Evolutionary conservation across 1,140 invertebrate species (phyloP).

Genomic region (Formica exsecta): DNA sequence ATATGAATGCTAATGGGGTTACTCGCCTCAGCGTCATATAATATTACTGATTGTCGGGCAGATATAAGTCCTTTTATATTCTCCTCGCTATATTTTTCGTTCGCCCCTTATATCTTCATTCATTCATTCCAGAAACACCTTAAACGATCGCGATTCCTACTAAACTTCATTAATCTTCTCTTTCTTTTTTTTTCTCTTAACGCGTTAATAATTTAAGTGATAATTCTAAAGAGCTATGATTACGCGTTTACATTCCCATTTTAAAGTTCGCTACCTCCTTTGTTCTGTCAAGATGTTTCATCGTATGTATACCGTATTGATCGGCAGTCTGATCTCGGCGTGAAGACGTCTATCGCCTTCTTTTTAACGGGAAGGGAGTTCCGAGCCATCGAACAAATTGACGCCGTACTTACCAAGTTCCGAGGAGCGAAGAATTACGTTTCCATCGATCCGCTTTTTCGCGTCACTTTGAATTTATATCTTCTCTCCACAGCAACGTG

Average conservation of each 20-base stretch:
- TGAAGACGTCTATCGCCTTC: constrained; percentile 59
- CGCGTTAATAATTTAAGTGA: background rate
- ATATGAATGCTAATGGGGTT: constrained; percentile 82
- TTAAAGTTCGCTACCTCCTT: background rate
- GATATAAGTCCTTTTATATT: constrained; percentile 54
- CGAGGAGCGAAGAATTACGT: constrained; percentile 64
- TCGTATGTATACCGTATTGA: constrained; percentile 47
- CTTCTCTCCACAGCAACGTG: constrained; percentile 23
- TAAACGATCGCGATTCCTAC: background rate
- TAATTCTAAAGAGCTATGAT: constrained; percentile 10
- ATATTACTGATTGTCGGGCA: constrained; percentile 74
- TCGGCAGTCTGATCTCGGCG: constrained; percentile 50
- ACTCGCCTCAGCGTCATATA: constrained; percentile 72
- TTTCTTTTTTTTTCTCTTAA: background rate
- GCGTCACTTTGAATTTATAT: constrained; percentile 66
- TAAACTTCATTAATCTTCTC: background rate
- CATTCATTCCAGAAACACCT: background rate
- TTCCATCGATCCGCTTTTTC: constrained; percentile 65
- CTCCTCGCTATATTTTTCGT: background rate
- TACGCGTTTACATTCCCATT: too few relatives aligned
- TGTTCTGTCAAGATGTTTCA: constrained; percentile 37
- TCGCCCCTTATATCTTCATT: background rate
- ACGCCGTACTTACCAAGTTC: constrained; percentile 61
- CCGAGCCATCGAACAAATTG: constrained; percentile 62
- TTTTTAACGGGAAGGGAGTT: constrained; percentile 64